Evolutionary conservation across 2,113 vertebrate species (phyloP), one percentile per base, ranked within the genome.

Genomic region (Herpetotheres cachinnans): DNA sequence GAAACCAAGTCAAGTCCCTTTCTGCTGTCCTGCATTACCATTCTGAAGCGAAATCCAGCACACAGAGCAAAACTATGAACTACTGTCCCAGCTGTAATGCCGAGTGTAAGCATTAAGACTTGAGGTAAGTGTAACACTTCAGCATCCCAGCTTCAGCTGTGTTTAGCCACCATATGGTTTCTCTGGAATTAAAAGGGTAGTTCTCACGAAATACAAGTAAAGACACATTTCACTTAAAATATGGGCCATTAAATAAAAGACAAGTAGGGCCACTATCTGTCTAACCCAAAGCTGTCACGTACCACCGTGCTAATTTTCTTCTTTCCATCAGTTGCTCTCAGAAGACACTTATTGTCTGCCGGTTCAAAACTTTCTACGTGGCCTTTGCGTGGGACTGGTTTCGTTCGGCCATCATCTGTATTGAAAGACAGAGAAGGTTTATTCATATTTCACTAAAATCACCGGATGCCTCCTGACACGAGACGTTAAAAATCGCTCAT

Each of bases 221-320:
- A 61, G 22, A 34, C 36, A 82, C 50, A 55, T 36, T 65, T 36
- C 50, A 71, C 36, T 65, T 84, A 77, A 66, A 80, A 91, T 17
- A 84, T 0, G 2, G 13, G 29, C 9, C 21, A 63, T 20, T 79
- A 74, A 38, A 24, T 40, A 21, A 67, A 70, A 65, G 80, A 19
- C 7, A 76, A 22, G n/a, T 1, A 82, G 20, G 17, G 27, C 19
- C 47, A 55, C 80, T 71, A 42, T 49, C 30, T 26, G 82, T 49
- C 36, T 66, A 76, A 82, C 10, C 11, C 25, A 11, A 36, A 50
- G 55, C 0, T 74, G 42, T 55, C 59, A 70, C 99, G 99, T 93
- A 99, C 99, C 99, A 99, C 99, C 91, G 99, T 99, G 98, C 99
- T 99, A 50, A 99, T 99, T 97, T 99, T 99, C 97, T 98, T 99